Evolutionary conservation across 2,797 vertebrate genomes (phyloP).

Genomic region (Urosaurus nigricauda): DNA sequence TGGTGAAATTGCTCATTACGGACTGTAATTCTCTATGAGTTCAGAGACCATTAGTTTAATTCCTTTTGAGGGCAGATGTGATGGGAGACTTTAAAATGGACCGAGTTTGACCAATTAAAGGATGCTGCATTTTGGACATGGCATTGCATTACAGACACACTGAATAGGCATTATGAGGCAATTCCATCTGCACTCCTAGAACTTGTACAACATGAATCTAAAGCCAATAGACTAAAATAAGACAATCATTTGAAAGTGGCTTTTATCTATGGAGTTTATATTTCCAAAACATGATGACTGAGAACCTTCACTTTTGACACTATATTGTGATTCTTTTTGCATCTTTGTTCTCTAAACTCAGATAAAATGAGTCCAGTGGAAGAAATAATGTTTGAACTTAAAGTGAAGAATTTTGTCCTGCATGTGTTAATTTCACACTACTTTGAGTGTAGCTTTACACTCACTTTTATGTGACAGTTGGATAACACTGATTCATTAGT

Average conservation of each 20-base stretch:
- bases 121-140: slow-evolving; percentile 29
- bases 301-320: neutral
- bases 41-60: slow-evolving; percentile 62
- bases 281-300: neutral
- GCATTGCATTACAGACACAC: slow-evolving; percentile 24
- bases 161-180: slow-evolving; percentile 5
- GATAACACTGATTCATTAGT: no score
- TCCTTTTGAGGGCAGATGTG: slow-evolving; percentile 40
- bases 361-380: neutral
- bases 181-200: slow-evolving; percentile 33
- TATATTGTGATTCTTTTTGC: neutral
- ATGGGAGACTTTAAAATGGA: slow-evolving; percentile 13
- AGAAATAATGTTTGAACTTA: neutral
- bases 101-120: slow-evolving; percentile 37
- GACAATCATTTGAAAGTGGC: neutral
- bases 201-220: slow-evolving; percentile 47
- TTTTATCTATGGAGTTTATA: neutral
- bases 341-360: neutral
- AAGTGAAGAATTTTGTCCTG: neutral
- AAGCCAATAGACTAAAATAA: slow-evolving; percentile 4
- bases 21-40: slow-evolving; percentile 57
- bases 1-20: slow-evolving; percentile 64
- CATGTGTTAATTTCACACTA: neutral
- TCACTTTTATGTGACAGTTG: no score
- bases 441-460: no score